Evolutionary conservation across 2,797 vertebrate species (phyloP).

Genomic region (Hydrophis major): DNA sequence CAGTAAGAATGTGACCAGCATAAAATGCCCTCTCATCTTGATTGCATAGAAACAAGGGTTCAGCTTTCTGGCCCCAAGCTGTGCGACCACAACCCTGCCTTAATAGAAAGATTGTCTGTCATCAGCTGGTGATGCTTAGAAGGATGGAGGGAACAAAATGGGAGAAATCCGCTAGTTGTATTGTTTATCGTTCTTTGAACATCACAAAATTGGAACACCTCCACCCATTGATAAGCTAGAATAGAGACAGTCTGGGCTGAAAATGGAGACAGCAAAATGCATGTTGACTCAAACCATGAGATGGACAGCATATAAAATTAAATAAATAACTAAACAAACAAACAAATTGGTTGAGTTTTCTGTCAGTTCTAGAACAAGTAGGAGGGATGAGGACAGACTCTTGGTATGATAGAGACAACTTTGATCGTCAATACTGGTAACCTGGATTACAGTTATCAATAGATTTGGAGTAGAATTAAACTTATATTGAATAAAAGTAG

Average conservation of each 20-base stretch:
- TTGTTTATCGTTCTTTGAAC: not conserved
- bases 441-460: not conserved
- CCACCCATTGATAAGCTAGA: not conserved
- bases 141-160: not conserved
- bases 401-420: not conserved
- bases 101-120: not conserved
- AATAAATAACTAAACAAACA: not conserved
- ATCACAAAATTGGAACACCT: not conserved
- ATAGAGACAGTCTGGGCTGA: not conserved
- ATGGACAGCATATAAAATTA: not conserved
- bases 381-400: not conserved
- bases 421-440: not conserved
- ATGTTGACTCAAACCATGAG: not conserved
- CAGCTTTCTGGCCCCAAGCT: not conserved
- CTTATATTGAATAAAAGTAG: not conserved
- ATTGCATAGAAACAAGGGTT: not conserved
- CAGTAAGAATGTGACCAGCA: not conserved
- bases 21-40: not conserved
- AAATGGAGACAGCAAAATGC: not conserved
- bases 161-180: not conserved
- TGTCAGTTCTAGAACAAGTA: not conserved
- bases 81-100: not conserved
- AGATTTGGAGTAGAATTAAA: not conserved
- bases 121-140: not conserved
- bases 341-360: not conserved